phyloP scores from a whole-genome alignment of 1,140 invertebrate species.

The Drosophila virilis region DNA sequence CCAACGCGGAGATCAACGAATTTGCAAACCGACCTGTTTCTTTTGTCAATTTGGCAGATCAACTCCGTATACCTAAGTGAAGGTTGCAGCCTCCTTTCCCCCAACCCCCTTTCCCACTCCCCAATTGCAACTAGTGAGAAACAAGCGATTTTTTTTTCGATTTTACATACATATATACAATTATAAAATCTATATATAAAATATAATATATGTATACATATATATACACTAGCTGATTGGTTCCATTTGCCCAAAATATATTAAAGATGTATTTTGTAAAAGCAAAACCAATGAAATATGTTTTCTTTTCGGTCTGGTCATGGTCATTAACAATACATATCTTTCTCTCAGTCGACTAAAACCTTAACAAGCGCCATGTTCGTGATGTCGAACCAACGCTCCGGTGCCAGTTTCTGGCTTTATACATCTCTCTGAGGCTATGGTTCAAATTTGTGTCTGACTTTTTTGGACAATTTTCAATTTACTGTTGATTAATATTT shows the following conservation, averaged over 20 bases:
- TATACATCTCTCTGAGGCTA: too few species aligned
- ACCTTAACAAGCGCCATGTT: too few species aligned
- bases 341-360: too few species aligned
- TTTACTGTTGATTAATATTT: too few species aligned
- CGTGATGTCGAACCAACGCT: too few species aligned
- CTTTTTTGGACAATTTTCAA: too few species aligned
- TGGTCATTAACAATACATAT: too few species aligned
- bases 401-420: too few species aligned
- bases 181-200: conserved; percentile 47
- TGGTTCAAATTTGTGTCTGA: too few species aligned
- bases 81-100: conserved; percentile 10
- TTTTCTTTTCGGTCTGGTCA: too few species aligned
- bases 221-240: conserved; percentile 59
- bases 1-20: conserved; percentile 35
- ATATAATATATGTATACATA: conserved; percentile 12
- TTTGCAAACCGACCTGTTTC: conserved; percentile 32
- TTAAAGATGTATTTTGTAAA: conserved; percentile 61
- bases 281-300: neutral
- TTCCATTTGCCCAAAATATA: conserved; percentile 58
- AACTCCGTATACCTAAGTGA: conserved; percentile 30
- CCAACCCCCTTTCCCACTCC: neutral
- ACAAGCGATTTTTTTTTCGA: conserved; percentile 73
- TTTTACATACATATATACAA: conserved; percentile 59
- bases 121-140: conserved; percentile 57
- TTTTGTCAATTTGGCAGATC: conserved; percentile 17